Percentiles rank a stretch among this genome's conserved stretches.
phyloP scores from a whole-genome alignment of 37 sponge, comb jelly and placozoan species.

The Theonella swinhoei region DNA sequence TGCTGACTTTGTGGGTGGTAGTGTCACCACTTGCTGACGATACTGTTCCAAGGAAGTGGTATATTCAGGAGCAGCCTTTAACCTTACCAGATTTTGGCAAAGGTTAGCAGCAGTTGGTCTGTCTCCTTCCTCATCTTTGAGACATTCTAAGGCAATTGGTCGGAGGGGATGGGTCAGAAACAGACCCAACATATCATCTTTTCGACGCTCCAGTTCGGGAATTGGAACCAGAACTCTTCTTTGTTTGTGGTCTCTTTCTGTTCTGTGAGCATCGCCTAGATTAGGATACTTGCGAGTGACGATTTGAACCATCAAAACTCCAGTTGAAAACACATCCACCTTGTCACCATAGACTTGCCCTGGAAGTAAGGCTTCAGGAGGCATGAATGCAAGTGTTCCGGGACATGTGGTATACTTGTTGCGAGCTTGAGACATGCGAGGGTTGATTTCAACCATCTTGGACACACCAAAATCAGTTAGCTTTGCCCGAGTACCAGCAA shows the following conservation, averaged over 20 bases:
- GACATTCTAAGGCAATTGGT: conserved; percentile 29
- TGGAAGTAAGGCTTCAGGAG: conserved; percentile 47
- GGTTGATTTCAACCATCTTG: conserved; percentile 35
- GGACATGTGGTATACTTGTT: conserved; percentile 54
- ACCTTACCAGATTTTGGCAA: conserved; percentile 6
- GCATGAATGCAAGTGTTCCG: conserved; percentile 56
- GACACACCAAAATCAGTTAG: conserved; percentile 57
- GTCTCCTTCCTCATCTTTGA: conserved; percentile 28
- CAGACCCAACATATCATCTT: conserved; percentile 28
- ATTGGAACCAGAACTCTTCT: no score
- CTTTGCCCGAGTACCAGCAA: conserved; percentile 24
- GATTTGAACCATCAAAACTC: conserved; percentile 44
- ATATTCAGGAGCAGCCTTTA: conserved; percentile 11
- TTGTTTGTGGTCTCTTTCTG: no score
- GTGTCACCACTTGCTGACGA: no score
- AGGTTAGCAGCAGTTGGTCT: conserved; percentile 35
- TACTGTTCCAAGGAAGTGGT: no score
- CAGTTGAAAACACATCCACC: conserved; percentile 53
- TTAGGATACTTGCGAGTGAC: conserved; percentile 49
- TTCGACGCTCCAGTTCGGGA: conserved; percentile 38
- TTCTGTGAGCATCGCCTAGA: no score
- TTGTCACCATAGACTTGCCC: conserved; percentile 43
- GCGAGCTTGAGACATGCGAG: conserved; percentile 28
- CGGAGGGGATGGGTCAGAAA: conserved; percentile 15
- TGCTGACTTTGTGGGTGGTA: no score